Percentiles rank a stretch among this genome's conserved stretches.
Evolutionary conservation across 2,888 invertebrate genomes (phyloP).

Genomic region (Gastrophysa polygoni): DNA sequence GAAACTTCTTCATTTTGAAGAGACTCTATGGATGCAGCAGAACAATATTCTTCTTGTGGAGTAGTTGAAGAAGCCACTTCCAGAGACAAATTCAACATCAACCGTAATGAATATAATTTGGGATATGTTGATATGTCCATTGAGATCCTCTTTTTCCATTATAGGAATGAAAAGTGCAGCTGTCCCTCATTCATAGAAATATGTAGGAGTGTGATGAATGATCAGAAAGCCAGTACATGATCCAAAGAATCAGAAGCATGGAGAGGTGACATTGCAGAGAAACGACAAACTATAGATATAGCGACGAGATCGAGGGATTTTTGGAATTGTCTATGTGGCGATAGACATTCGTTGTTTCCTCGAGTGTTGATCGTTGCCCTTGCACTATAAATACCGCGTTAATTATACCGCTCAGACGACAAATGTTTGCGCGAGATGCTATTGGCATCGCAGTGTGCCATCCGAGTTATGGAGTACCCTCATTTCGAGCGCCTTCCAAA

Average conservation of each 20-base stretch:
- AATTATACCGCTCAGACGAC: slow-evolving; percentile 57
- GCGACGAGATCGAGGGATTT: not conserved
- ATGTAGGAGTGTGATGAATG: too few species aligned
- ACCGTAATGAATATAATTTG: too few species aligned
- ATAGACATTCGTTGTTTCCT: slow-evolving; percentile 23
- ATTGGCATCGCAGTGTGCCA: slow-evolving; percentile 53
- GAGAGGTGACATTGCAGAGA: slow-evolving; percentile 9
- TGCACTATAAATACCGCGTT: slow-evolving; percentile 59
- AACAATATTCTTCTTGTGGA: too few species aligned
- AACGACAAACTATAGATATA: not conserved
- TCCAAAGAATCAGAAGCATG: not conserved
- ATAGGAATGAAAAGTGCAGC: too few species aligned
- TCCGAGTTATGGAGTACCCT: slow-evolving; percentile 54
- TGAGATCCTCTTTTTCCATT: too few species aligned
- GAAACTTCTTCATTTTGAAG: too few species aligned
- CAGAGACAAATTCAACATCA: too few species aligned
- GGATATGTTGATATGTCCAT: too few species aligned
- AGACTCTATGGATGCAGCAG: too few species aligned
- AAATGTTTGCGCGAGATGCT: slow-evolving; percentile 55
- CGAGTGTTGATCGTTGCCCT: slow-evolving; percentile 54
- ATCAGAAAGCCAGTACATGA: not conserved
- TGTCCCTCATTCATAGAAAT: too few species aligned
- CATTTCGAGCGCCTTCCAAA: slow-evolving; percentile 58
- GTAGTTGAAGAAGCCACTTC: too few species aligned
- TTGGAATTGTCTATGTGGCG: slow-evolving; percentile 24